Evolutionary conservation across 2,113 vertebrate genomes (phyloP).

Genomic region (Oenanthe melanoleuca): DNA sequence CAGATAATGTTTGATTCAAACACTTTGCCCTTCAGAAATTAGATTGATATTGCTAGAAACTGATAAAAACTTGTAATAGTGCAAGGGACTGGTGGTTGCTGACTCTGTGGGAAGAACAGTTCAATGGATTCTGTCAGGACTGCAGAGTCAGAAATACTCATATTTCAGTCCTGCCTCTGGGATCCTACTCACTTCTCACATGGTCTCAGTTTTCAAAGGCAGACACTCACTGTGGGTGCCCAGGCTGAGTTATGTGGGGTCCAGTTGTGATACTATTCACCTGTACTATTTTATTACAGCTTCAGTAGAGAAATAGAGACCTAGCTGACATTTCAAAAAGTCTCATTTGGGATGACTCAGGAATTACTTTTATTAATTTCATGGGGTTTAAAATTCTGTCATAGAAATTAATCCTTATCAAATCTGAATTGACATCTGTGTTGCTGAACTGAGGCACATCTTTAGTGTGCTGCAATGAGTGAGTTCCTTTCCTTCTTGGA

Average conservation of each 20-base stretch:
- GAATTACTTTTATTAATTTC: background rate
- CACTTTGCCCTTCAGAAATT: background rate
- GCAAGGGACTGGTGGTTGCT: background rate
- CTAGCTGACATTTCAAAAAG: background rate
- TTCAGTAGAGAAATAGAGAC: background rate
- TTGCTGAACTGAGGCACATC: background rate
- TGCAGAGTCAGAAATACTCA: background rate
- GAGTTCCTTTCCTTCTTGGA: background rate
- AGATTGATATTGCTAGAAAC: background rate
- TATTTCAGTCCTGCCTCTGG: background rate
- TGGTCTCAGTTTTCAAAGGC: background rate
- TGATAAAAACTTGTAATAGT: background rate
- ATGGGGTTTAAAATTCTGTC: background rate
- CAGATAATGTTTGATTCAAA: background rate
- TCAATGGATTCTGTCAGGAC: background rate
- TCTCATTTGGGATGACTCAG: background rate
- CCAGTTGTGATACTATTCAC: background rate
- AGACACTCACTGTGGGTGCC: rapidly evolving
- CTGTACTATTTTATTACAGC: background rate
- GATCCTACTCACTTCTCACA: background rate
- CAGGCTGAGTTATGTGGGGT: background rate
- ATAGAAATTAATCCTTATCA: background rate
- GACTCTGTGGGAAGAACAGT: background rate
- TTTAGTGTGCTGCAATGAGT: background rate
- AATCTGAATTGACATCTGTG: background rate